These are phyloP conservation scores for Rhagoletis pomonella DNA, from an alignment of 1,140 invertebrate species.

Conservation along the genomic window DNA sequence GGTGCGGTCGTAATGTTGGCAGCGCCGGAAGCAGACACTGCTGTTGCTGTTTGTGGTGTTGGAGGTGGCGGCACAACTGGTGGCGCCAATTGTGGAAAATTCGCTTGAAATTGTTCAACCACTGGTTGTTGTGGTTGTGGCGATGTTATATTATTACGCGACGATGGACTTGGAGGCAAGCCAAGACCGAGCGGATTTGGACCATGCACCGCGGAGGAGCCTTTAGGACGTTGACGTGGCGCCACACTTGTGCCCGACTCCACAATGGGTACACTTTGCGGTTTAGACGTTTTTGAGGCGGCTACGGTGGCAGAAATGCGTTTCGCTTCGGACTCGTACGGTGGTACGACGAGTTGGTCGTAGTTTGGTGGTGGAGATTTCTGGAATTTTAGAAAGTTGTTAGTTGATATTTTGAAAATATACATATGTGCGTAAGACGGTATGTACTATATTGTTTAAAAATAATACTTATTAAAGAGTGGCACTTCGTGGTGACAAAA, in stretches of 20 bases:
- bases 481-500: too few species aligned
- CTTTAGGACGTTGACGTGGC: conserved; percentile 89
- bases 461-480: too few species aligned
- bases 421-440: neutral
- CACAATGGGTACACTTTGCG: conserved; percentile 76
- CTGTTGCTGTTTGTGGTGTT: conserved; percentile 62
- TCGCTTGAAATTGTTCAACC: conserved; percentile 72
- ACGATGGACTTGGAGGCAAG: conserved; percentile 75
- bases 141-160: conserved; percentile 70
- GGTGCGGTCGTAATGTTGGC: too few species aligned
- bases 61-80: conserved; percentile 61
- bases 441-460: too few species aligned
- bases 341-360: conserved; percentile 79
- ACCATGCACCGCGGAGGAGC: conserved; percentile 73
- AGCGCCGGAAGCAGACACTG: conserved; percentile 64
- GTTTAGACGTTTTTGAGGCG: conserved; percentile 67
- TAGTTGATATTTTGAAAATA: neutral
- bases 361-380: conserved; percentile 80
- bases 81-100: conserved; percentile 71
- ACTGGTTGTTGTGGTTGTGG: conserved; percentile 71
- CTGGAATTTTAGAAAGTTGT: conserved; percentile 70
- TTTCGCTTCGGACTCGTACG: conserved; percentile 81
- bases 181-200: conserved; percentile 75
- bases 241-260: conserved; percentile 85
- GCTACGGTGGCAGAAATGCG: conserved; percentile 76